Base-by-base conservation (phyloP, 2,797 vertebrate species). In the Enteromius afrohamiltoni region DNA sequence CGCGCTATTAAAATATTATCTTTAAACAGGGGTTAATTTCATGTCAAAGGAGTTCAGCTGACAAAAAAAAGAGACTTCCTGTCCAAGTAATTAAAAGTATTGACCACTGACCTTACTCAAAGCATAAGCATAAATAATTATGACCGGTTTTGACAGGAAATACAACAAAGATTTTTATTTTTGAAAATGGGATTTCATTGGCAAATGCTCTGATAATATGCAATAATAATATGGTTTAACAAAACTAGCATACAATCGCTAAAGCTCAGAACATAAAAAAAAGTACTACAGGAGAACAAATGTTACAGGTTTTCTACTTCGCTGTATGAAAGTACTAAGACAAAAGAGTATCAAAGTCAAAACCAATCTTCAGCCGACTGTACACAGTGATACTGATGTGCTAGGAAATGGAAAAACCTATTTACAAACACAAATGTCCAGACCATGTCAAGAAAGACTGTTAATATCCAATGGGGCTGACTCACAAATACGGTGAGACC, bases 91-190 rank as follows among this genome's bases (percentile, higher is more conserved):
- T 47, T 26, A 71, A 29, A 71, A 71, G 1, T 45, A 73, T 31
- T 31, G 9, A 51, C 16, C 23, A 4, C 45, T 29, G 6, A 73
- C 9, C 9, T 69, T 31, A 45, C 8, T 45, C 1, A 23, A 13
- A 62, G 23, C n/a, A 58, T 58, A 58, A 76, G 42, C 40, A 13
- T 49, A 75, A 80, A 80, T n/a, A 55, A 53, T 34, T 58, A 31
- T 68, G 4, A 58, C 19, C 49, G 11, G 49, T 68, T 77, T 77
- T 83, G 81, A 83, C 81, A 78, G 40, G 40, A 68, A 70, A 70
- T 45, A 77, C 73, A 71, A 79, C 77, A 83, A 79, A 77, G 84
- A 67, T 55, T 76, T 82, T 82, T 83, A 77, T 83, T 76, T 83
- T 31, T 42, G 67, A 80, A 83, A 77, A 77, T 69, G 62, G 62